Evolutionary conservation across 1,140 invertebrate genomes (phyloP), one percentile per base, ranked within the genome.

Genomic region (Scaptomyza hsui): DNA sequence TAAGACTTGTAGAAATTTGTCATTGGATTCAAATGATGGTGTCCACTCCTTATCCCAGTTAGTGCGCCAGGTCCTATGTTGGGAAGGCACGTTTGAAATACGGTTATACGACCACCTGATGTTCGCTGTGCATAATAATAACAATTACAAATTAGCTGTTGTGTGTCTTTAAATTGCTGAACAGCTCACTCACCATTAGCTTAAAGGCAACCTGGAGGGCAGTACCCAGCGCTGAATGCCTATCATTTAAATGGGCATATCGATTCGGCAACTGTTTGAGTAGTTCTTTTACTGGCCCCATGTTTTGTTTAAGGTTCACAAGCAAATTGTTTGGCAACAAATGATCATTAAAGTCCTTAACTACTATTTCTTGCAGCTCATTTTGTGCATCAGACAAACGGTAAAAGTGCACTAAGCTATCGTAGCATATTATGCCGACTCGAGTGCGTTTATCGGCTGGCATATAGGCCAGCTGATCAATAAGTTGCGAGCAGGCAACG

Each of bases 1-100:
- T 99, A 92, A 61, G 98, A 95, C 92, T 99, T 99, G 92, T 99
- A 99, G 92, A 99, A 99, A 92, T 99, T 99, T 10, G 97, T 99
- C 0, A 96, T 96, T 15, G 98, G 98, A 92, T 97, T 97, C 52
- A 99, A 92, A 91, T 97, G 95, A 0, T n/a, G n/a, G n/a, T n/a
- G n/a, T 94, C 94, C 42, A 96, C 94, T 97, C 96, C 82, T 97
- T 96, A 4, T 94, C 94, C 5, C 96, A 94, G 61, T 97, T 56
- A 99, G 92, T 7, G 95, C 94, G n/a, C 98, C 98, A 3, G 97
- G 97, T 4, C 99, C 99, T 62, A 96, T 89, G 89, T 96, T 99
- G 10, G 99, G 98, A 81, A 99, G 92, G 88, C 95, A 95, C 10
- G 96, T 95, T 93, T 98, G 97, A 92, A 99, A 96, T 3, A 99